Evolutionary conservation across 2,888 invertebrate genomes (phyloP).

Genomic region (Physocephala rufipes): DNA sequence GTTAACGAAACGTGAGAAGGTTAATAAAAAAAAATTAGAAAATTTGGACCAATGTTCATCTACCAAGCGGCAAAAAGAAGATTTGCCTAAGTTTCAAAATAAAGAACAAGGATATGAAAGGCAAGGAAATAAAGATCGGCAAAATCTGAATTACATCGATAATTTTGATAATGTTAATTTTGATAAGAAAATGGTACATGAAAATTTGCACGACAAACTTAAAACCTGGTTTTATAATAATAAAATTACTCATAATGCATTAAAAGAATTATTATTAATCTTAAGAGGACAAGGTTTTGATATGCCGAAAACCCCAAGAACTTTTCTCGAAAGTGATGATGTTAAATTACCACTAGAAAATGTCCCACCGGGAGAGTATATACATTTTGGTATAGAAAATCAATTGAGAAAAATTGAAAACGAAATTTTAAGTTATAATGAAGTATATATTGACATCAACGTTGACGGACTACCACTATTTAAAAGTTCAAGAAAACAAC

Average conservation of each 20-base stretch:
- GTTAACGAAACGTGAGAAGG: too few relatives aligned
- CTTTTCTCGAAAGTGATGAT: too few relatives aligned
- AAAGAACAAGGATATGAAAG: too few relatives aligned
- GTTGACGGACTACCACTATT: slow-evolving; percentile 41
- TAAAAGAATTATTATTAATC: background rate
- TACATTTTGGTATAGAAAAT: slow-evolving; percentile 39
- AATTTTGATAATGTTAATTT: too few relatives aligned
- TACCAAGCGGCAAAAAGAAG: too few relatives aligned
- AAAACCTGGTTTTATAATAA: background rate
- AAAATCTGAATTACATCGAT: too few relatives aligned
- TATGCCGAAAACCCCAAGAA: background rate
- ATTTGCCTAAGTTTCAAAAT: too few relatives aligned
- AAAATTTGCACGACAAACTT: background rate
- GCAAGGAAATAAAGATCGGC: too few relatives aligned
- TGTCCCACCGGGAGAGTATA: slow-evolving; percentile 37
- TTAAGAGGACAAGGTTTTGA: background rate
- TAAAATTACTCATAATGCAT: background rate
- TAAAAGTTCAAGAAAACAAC: slow-evolving; percentile 39
- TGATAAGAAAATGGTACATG: too few relatives aligned
- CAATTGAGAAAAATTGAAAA: slow-evolving; percentile 35
- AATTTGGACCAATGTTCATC: too few relatives aligned
- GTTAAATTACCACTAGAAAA: too few relatives aligned
- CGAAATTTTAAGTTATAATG: slow-evolving; percentile 34
- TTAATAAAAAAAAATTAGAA: too few relatives aligned
- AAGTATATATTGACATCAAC: slow-evolving; percentile 39